These are phyloP conservation scores for Agelas oroides DNA, from an alignment of 37 sponge, comb jelly and placozoan genomes.

Conservation along the genomic window DNA sequence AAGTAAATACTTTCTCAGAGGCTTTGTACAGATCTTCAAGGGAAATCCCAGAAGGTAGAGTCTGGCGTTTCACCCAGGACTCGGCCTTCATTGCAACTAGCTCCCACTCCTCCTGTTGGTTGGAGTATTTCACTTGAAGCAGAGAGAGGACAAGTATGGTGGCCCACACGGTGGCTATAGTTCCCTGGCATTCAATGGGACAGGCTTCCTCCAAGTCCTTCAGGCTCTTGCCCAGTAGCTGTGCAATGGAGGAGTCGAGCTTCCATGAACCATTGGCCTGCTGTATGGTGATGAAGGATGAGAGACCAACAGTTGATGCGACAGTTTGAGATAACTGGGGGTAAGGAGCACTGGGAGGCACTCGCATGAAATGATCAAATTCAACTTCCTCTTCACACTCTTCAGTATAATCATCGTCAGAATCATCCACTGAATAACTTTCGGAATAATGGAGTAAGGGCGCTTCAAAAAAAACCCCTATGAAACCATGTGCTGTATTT, in stretches of 20 bases:
- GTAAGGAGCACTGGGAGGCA: too few relatives aligned
- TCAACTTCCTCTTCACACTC: too few relatives aligned
- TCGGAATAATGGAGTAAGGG: too few relatives aligned
- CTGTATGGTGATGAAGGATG: slow-evolving; percentile 30
- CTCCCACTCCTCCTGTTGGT: slow-evolving; percentile 69
- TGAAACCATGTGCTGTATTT: too few relatives aligned
- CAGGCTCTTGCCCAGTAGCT: slow-evolving; percentile 17
- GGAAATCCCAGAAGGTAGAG: slow-evolving; percentile 14
- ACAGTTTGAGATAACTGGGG: too few relatives aligned
- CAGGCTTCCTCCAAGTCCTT: slow-evolving; percentile 39
- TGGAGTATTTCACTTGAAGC: slow-evolving; percentile 16
- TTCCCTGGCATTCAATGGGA: slow-evolving; percentile 46
- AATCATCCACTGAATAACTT: too few relatives aligned
- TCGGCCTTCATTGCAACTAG: slow-evolving; percentile 72
- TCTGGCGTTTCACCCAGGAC: slow-evolving; percentile 63
- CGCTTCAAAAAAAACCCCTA: too few relatives aligned
- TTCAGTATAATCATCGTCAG: too few relatives aligned
- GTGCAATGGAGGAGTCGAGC: slow-evolving; percentile 4
- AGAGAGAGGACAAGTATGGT: slow-evolving; percentile 51
- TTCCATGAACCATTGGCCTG: slow-evolving; percentile 61
- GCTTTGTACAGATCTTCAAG: slow-evolving; percentile 11
- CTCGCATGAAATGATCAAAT: too few relatives aligned
- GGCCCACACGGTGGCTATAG: slow-evolving; percentile 50
- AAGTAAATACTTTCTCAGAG: slow-evolving; percentile 1
- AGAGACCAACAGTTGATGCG: neutral